Evolutionary conservation across 2,797 vertebrate species (phyloP).

Genomic region (Gambelia wislizenii): DNA sequence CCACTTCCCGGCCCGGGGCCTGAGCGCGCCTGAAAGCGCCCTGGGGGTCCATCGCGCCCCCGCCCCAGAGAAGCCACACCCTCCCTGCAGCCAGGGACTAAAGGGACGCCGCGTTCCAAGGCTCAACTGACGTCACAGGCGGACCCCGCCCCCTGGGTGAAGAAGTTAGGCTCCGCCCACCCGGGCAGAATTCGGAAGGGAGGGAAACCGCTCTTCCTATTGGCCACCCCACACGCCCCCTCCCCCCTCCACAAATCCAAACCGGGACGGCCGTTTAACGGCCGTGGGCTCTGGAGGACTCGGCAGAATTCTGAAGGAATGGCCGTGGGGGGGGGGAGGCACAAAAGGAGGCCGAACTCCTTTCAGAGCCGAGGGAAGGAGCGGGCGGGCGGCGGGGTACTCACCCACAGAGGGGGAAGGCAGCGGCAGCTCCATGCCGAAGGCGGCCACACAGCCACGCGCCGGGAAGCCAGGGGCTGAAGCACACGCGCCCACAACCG

Average conservation of each 20-base stretch:
- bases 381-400: neutral
- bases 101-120: neutral
- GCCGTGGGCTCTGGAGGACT: too few species aligned
- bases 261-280: neutral
- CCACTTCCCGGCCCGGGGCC: neutral
- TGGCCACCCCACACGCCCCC: neutral
- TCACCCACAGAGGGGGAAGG: conserved; percentile 66
- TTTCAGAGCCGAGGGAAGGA: neutral
- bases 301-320: neutral
- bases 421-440: conserved; percentile 70
- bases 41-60: neutral
- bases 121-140: conserved; percentile 3
- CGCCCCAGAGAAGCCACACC: too few species aligned
- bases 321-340: too few species aligned
- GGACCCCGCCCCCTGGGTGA: too few species aligned
- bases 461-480: neutral
- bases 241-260: too few species aligned
- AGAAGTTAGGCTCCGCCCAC: neutral
- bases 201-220: too few species aligned
- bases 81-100: too few species aligned
- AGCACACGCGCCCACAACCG: rapidly evolving
- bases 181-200: rapidly evolving
- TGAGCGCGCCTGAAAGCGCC: too few species aligned
- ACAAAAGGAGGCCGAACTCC: neutral
- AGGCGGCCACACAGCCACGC: conserved; percentile 58